A percentile compares a stretch with the other conserved stretches of the same genome.
These are phyloP conservation scores for Apteryx mantelli DNA, from an alignment of 2,113 vertebrate species.

Conservation along the genomic window DNA sequence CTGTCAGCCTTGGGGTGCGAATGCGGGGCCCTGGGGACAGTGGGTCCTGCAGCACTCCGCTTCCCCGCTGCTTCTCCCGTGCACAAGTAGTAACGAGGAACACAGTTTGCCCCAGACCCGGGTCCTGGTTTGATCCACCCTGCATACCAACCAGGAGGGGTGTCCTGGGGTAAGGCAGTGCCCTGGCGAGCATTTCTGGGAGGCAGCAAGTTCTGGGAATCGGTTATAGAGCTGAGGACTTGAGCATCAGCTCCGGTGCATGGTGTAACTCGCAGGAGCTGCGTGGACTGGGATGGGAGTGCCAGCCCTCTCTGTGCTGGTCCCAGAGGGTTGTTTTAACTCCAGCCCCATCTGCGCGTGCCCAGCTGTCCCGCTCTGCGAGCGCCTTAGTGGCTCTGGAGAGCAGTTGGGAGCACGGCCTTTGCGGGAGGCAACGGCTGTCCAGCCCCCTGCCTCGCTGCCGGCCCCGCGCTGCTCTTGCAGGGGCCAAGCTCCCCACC, in stretches of 20 bases:
- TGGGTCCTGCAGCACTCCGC: too few relatives aligned
- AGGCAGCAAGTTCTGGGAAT: neutral
- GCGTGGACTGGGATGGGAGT: rapidly evolving
- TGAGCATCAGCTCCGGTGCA: rapidly evolving
- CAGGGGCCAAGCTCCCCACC: neutral
- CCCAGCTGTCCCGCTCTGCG: neutral
- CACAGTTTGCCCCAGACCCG: too few relatives aligned
- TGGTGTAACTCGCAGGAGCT: rapidly evolving
- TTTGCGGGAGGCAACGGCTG: neutral
- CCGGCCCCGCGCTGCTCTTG: neutral
- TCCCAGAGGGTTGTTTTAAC: neutral
- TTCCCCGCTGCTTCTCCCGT: too few relatives aligned
- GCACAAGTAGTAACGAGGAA: too few relatives aligned
- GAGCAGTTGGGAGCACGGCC: rapidly evolving
- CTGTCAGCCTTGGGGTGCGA: too few relatives aligned
- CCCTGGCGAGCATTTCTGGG: too few relatives aligned
- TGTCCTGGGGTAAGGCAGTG: too few relatives aligned
- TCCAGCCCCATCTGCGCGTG: neutral
- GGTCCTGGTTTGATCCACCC: too few relatives aligned
- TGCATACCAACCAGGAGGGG: too few relatives aligned
- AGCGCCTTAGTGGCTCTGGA: rapidly evolving
- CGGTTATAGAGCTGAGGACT: rapidly evolving
- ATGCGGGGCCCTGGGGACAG: too few relatives aligned
- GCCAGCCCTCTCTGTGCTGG: neutral
- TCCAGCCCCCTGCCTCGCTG: rapidly evolving